A percentile compares a stretch with the other conserved stretches of the same genome.
Conservation (phyloP, 37 sponge, comb jelly and placozoan species). For the Aphrocallistes beatrix region DNA sequence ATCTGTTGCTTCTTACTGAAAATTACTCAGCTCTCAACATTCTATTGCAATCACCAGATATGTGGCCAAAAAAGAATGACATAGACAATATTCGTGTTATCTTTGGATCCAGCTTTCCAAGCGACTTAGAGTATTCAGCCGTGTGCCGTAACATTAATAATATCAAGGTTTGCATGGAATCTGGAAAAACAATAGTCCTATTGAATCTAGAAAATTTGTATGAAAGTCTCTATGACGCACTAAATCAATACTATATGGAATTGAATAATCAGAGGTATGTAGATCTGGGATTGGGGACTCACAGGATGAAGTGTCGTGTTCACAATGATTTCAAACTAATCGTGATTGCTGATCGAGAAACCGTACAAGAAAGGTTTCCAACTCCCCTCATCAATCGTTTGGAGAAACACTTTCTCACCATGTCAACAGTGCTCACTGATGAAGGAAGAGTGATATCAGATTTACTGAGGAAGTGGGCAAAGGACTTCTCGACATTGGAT, state of each 20-base stretch:
- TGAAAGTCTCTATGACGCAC: constrained; percentile 41
- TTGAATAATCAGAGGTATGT: constrained; percentile 32
- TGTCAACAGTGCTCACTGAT: constrained; percentile 39
- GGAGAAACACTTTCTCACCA: constrained; percentile 80
- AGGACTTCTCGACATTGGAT: not conserved
- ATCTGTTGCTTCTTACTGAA: constrained; percentile 41
- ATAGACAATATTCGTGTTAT: constrained; percentile 24
- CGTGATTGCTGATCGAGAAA: constrained; percentile 64
- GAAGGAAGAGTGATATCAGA: not conserved
- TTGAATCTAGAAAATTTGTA: constrained; percentile 43
- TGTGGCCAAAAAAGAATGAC: constrained; percentile 1
- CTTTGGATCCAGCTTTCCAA: constrained; percentile 53
- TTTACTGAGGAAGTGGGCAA: not conserved
- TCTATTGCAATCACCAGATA: constrained; percentile 18
- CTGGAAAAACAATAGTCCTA: constrained; percentile 36
- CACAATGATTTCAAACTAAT: constrained; percentile 47
- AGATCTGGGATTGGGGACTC: constrained; percentile 33
- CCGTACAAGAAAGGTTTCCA: constrained; percentile 73
- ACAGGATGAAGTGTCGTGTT: constrained; percentile 38
- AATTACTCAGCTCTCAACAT: constrained; percentile 44
- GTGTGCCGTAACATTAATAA: constrained; percentile 44
- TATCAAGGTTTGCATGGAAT: constrained; percentile 44
- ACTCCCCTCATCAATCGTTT: constrained; percentile 86
- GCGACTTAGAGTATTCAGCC: constrained; percentile 43
- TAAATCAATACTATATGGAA: constrained; percentile 46